Conservation (phyloP, 2,113 vertebrate species). For the Zeus faber region DNA sequence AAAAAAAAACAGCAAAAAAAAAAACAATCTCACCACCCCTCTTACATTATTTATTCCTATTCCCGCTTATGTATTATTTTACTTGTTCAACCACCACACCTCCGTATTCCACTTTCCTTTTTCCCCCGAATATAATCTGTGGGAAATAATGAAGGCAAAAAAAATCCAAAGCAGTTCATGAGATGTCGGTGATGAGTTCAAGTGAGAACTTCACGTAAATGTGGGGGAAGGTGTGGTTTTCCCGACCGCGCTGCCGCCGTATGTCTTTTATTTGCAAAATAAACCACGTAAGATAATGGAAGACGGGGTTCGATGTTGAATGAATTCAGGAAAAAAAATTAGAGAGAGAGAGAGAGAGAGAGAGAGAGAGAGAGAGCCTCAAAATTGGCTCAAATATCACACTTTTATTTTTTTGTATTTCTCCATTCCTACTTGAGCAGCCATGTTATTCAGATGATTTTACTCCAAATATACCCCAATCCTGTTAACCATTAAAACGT, state of each 20-base stretch:
- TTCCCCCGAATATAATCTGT: constrained; percentile 34
- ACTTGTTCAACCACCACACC: constrained; percentile 42
- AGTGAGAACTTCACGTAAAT: constrained; percentile 12
- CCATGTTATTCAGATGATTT: too few relatives aligned
- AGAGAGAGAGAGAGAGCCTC: too few relatives aligned
- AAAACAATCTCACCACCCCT: constrained; percentile 54
- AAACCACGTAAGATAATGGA: too few relatives aligned
- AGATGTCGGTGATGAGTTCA: constrained; percentile 36
- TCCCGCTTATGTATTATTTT: constrained; percentile 56
- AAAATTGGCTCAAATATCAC: too few relatives aligned
- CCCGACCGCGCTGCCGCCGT: constrained; percentile 11
- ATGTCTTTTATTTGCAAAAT: constrained; percentile 18
- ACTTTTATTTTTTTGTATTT: too few relatives aligned
- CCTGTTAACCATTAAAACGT: too few relatives aligned
- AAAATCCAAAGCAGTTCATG: constrained; percentile 18
- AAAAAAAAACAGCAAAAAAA: too few relatives aligned
- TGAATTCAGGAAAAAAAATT: too few relatives aligned
- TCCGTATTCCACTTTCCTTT: constrained; percentile 37
- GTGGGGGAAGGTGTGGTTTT: constrained; percentile 21
- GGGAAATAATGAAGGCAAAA: constrained; percentile 37
- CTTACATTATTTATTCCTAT: constrained; percentile 66
- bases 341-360: too few relatives aligned
- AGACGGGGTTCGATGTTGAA: too few relatives aligned
- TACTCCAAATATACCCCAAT: too few relatives aligned
- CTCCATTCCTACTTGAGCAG: too few relatives aligned